Percentiles rank a stretch among this genome's conserved stretches.
phyloP scores from a whole-genome alignment of 1,140 invertebrate genomes.

The Neoseiulus cucumeris region DNA sequence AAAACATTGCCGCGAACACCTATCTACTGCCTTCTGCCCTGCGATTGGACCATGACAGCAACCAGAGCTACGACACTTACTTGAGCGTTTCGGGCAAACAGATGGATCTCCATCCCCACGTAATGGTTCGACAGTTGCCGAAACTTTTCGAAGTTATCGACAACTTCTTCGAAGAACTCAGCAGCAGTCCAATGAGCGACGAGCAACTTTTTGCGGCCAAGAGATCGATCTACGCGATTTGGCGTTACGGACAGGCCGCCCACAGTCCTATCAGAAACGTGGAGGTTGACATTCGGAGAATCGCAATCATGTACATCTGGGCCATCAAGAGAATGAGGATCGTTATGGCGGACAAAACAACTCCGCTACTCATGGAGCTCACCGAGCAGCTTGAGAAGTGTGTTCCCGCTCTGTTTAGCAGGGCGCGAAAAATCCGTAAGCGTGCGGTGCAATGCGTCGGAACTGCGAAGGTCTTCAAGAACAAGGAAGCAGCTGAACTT shows the following conservation, averaged over 20 bases:
- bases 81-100: background rate
- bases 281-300: background rate
- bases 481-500: background rate
- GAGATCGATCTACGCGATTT: background rate
- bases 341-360: background rate
- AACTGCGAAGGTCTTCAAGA: background rate
- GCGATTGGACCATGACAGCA: background rate
- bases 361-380: background rate
- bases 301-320: background rate
- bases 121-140: background rate
- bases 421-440: background rate
- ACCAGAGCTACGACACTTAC: background rate
- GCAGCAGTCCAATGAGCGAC: background rate
- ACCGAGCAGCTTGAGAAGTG: background rate
- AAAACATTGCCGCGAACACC: background rate
- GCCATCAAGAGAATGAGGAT: background rate
- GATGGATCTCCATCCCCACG: background rate
- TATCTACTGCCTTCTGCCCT: background rate
- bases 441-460: background rate
- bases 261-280: background rate
- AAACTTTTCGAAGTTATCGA: background rate
- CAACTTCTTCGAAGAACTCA: background rate
- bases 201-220: constrained; percentile 1
- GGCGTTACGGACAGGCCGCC: background rate
- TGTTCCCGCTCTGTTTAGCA: background rate